Conservation (phyloP, 2,113 vertebrate genomes). For the Oncorhynchus tshawytscha region DNA sequence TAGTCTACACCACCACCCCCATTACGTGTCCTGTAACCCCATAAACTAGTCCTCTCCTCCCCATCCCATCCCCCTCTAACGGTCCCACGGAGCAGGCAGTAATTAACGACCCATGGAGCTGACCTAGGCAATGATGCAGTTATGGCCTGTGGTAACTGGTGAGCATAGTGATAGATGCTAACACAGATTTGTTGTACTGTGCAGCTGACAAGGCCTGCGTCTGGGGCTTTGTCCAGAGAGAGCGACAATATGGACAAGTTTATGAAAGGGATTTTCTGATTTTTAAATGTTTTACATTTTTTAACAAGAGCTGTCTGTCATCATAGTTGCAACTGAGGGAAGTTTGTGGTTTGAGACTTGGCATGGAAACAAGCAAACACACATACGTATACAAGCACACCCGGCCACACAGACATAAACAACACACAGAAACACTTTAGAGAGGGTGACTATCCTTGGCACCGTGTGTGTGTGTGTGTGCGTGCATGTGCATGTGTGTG, state of each 20-base stretch:
- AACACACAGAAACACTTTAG: conserved; percentile 23
- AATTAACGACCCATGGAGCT: conserved; percentile 33
- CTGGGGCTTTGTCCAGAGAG: conserved; percentile 11
- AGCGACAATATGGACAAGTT: conserved; percentile 45
- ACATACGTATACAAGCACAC: conserved; percentile 23
- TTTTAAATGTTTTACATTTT: conserved; percentile 4
- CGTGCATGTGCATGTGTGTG: too few relatives aligned
- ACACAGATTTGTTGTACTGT: conserved; percentile 17
- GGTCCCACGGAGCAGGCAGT: conserved; percentile 4
- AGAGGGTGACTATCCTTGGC: conserved; percentile 18
- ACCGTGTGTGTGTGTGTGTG: not conserved
- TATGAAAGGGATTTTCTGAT: conserved; percentile 49
- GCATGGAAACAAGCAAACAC: conserved; percentile 37
- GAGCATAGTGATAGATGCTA: conserved; percentile 14
- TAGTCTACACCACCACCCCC: not conserved
- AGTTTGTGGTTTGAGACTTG: conserved; percentile 45
- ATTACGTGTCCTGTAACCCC: not conserved
- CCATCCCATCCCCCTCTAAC: not conserved
- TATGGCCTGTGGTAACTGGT: conserved; percentile 31
- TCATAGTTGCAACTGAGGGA: conserved; percentile 43
- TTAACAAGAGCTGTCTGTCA: conserved; percentile 22
- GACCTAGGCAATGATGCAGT: conserved; percentile 23
- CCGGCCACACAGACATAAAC: conserved; percentile 38
- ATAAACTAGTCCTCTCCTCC: not conserved
- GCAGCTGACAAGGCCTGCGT: conserved; percentile 30